Percentiles rank a stretch among this genome's conserved stretches.
Conservation (phyloP, 2,888 invertebrate genomes). For the Melipona beecheii region DNA sequence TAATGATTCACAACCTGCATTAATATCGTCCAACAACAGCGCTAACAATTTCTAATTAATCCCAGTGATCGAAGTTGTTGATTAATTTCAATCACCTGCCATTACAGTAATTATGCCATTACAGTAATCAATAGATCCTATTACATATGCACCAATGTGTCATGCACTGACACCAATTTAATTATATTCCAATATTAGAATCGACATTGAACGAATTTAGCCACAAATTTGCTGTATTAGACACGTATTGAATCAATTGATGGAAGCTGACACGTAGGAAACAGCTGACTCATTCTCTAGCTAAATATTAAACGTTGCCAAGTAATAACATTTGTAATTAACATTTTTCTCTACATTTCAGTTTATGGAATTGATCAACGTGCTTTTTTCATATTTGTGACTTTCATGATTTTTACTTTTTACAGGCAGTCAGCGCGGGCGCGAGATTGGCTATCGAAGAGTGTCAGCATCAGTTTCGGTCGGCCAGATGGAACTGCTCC, state of each 20-base stretch:
- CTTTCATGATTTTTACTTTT: constrained; percentile 75
- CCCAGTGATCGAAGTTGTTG: constrained; percentile 6
- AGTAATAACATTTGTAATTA: not conserved
- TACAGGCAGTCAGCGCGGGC: constrained; percentile 91
- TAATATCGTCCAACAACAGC: not conserved
- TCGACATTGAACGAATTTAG: not conserved
- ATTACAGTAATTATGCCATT: constrained; percentile 24
- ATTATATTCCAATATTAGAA: constrained; percentile 24
- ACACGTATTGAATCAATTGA: not conserved
- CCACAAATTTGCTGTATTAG: not conserved
- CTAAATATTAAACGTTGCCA: not conserved
- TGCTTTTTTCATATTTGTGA: constrained; percentile 32
- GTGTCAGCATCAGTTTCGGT: constrained; percentile 95
- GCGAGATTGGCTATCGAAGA: constrained; percentile 94
- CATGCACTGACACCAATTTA: not conserved
- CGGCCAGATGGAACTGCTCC: constrained; percentile 96
- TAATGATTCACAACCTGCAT: not conserved
- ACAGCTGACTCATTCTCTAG: too few relatives aligned
- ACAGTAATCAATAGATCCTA: constrained; percentile 6
- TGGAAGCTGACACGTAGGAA: not conserved
- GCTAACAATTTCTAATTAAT: not conserved
- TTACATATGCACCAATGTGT: not conserved
- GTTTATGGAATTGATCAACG: not conserved
- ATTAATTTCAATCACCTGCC: constrained; percentile 19
- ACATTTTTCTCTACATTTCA: not conserved